phyloP scores from a whole-genome alignment of 2,888 invertebrate genomes.

The Blastobasis lacticolella region DNA sequence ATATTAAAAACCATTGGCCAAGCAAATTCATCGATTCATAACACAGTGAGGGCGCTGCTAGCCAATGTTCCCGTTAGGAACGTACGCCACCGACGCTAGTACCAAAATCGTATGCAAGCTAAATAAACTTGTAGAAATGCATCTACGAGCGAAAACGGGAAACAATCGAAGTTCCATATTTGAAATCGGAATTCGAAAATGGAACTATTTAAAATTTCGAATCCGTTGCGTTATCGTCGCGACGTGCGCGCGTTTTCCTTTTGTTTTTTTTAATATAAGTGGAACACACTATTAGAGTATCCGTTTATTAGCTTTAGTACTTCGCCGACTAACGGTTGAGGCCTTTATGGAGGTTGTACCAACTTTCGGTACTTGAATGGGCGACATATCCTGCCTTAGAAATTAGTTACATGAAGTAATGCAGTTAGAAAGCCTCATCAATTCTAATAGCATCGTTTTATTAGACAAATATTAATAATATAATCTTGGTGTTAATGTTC shows the following conservation, averaged over 20 bases:
- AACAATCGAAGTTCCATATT: conserved; percentile 68
- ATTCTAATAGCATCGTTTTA: no score
- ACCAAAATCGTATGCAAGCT: conserved; percentile 1
- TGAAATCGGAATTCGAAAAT: conserved; percentile 64
- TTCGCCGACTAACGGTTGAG: conserved; percentile 12
- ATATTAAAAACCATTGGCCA: conserved; percentile 60
- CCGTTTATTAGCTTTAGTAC: conserved; percentile 26
- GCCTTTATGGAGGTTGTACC: conserved; percentile 1
- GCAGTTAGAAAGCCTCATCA: no score
- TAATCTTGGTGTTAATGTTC: no score
- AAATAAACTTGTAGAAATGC: conserved; percentile 2
- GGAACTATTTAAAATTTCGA: conserved; percentile 74
- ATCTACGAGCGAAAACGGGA: conserved; percentile 70
- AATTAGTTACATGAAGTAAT: no score
- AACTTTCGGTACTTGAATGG: no score
- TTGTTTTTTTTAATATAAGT: conserved; percentile 28
- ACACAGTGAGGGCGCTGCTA: not conserved
- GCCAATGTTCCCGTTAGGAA: not conserved
- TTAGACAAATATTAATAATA: no score
- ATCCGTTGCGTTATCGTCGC: conserved; percentile 69
- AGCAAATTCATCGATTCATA: conserved; percentile 7
- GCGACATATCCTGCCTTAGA: no score
- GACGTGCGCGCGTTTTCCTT: conserved; percentile 15
- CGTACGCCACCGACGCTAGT: not conserved
- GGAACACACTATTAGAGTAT: conserved; percentile 29